These are phyloP conservation scores for Muntiacus muntjak DNA, from an alignment of 2,113 vertebrate species.

Conservation along the genomic window DNA sequence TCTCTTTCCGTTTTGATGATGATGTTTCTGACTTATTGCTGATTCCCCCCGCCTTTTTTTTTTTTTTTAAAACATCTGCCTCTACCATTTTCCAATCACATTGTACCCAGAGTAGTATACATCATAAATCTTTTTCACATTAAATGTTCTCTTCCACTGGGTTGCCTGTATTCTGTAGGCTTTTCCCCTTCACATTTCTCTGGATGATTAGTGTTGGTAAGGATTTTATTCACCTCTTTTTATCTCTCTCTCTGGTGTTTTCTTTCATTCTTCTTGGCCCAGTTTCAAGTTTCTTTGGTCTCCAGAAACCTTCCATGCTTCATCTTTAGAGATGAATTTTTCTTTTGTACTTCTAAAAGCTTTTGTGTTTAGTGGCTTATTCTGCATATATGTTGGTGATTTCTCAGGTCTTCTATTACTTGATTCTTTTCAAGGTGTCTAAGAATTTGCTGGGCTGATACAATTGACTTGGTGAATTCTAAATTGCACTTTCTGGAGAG, in stretches of 20 bases:
- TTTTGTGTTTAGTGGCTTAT: slow-evolving; percentile 9
- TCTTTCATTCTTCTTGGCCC: background rate
- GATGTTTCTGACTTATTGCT: background rate
- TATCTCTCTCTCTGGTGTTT: background rate
- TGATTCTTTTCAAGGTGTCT: background rate
- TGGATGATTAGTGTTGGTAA: background rate
- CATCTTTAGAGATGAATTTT: background rate
- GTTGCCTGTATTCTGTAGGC: background rate
- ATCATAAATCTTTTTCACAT: background rate
- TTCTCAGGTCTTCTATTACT: background rate
- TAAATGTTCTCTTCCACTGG: background rate
- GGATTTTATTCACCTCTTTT: background rate
- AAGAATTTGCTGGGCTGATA: background rate
- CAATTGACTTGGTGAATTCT: background rate
- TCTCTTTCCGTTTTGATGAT: background rate
- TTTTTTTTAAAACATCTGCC: background rate
- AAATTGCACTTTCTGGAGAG: background rate
- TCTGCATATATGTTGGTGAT: background rate
- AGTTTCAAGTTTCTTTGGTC: slow-evolving; percentile 5
- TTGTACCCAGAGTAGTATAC: background rate
- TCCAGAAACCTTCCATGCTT: background rate
- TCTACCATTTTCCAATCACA: background rate
- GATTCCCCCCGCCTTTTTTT: background rate
- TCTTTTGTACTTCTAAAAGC: background rate
- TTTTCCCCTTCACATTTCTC: background rate